Conservation (phyloP, 2,888 invertebrate genomes). For the Ophion ellenae region DNA sequence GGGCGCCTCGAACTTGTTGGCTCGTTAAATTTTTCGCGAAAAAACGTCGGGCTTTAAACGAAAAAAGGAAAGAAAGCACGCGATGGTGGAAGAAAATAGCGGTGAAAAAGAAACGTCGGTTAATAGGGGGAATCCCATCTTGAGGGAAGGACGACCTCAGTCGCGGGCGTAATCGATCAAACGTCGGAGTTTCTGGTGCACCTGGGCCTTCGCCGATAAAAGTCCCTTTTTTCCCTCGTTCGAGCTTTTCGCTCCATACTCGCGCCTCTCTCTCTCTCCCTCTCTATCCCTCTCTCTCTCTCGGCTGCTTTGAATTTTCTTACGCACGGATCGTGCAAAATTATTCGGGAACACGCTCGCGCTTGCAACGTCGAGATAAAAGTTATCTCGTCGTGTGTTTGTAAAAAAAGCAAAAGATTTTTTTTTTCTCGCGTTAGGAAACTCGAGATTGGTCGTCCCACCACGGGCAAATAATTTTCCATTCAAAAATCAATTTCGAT, state of each 20-base stretch:
- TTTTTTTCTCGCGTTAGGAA: background rate
- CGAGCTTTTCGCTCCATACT: conserved; percentile 2
- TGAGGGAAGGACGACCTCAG: background rate
- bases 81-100: conserved; percentile 10
- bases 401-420: background rate
- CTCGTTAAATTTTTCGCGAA: conserved; percentile 21
- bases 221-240: conserved; percentile 31
- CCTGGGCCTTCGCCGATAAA: conserved; percentile 46
- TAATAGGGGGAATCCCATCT: conserved; percentile 30
- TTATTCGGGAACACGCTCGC: conserved; percentile 47
- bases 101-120: conserved; percentile 15
- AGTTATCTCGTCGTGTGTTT: background rate
- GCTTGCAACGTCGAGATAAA: background rate
- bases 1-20: conserved; percentile 9
- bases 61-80: conserved; percentile 16
- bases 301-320: conserved; percentile 32
- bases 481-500: background rate
- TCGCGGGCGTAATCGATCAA: conserved; percentile 55
- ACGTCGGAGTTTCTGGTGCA: conserved; percentile 48
- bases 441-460: background rate
- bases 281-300: background rate
- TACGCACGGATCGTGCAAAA: conserved; percentile 4
- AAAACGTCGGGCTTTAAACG: background rate
- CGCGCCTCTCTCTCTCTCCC: conserved; percentile 7
- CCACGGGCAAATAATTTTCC: no score